Evolutionary conservation across 1,140 invertebrate species (phyloP).

Genomic region (Belonocnema kinseyi): DNA sequence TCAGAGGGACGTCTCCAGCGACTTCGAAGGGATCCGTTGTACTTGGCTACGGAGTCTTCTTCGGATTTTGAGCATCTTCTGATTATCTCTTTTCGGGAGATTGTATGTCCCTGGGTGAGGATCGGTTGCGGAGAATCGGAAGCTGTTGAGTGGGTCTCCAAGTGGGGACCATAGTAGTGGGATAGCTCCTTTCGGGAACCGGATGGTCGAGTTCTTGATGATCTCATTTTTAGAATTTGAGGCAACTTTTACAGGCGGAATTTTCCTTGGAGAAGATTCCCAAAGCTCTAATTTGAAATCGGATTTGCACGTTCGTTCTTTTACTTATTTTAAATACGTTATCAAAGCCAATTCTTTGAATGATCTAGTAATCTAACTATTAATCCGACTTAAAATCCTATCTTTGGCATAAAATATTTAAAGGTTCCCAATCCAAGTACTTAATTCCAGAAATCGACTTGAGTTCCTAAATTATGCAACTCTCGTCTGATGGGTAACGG

Average conservation of each 20-base stretch:
- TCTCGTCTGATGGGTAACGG: slow-evolving; percentile 64
- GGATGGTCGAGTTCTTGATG: slow-evolving; percentile 7
- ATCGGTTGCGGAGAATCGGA: slow-evolving; percentile 51
- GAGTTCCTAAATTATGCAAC: slow-evolving; percentile 67
- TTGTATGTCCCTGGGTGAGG: slow-evolving; percentile 45
- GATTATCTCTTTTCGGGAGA: slow-evolving; percentile 65
- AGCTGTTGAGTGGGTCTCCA: slow-evolving; percentile 10
- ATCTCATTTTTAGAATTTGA: neutral
- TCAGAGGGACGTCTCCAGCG: slow-evolving; percentile 40
- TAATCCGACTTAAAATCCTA: too few relatives aligned
- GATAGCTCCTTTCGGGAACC: slow-evolving; percentile 41
- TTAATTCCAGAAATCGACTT: neutral
- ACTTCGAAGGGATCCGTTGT: slow-evolving; percentile 47
- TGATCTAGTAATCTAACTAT: too few relatives aligned
- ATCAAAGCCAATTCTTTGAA: too few relatives aligned
- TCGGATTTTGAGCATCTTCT: slow-evolving; percentile 51
- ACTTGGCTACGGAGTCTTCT: slow-evolving; percentile 43
- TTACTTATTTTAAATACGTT: too few relatives aligned
- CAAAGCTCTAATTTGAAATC: too few relatives aligned
- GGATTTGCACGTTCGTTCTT: too few relatives aligned
- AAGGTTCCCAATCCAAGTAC: too few relatives aligned
- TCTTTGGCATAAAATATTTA: too few relatives aligned
- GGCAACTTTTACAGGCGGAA: too few relatives aligned
- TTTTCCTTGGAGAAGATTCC: too few relatives aligned
- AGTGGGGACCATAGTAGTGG: slow-evolving; percentile 25